Conservation (phyloP, 2,888 invertebrate species). For the Melitaea athalia region DNA sequence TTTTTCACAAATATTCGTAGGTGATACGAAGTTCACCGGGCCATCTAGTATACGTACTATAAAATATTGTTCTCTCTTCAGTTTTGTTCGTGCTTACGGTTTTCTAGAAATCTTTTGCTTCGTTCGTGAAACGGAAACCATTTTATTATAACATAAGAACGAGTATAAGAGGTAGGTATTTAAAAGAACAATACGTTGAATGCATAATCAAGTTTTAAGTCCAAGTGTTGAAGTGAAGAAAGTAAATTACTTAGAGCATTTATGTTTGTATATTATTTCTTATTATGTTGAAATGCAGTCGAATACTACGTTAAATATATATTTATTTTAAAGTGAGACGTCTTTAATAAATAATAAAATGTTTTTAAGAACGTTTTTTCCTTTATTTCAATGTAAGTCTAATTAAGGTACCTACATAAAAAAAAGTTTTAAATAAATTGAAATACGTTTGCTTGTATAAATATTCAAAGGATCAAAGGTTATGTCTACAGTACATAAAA, state of each 20-base stretch:
- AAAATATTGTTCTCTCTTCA: background rate
- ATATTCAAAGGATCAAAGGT: too few relatives aligned
- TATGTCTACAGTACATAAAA: too few relatives aligned
- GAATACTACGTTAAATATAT: background rate
- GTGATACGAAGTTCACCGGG: too few relatives aligned
- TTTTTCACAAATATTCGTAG: too few relatives aligned
- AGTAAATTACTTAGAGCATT: constrained; percentile 16
- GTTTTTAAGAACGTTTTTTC: too few relatives aligned
- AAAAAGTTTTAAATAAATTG: too few relatives aligned
- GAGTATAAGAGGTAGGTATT: constrained; percentile 29
- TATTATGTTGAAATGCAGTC: background rate
- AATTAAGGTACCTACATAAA: too few relatives aligned
- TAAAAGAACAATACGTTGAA: constrained; percentile 39
- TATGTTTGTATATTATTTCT: background rate
- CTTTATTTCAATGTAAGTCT: too few relatives aligned
- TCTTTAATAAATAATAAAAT: too few relatives aligned
- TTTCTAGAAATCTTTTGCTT: constrained; percentile 23
- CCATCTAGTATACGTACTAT: too few relatives aligned
- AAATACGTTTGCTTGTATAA: too few relatives aligned
- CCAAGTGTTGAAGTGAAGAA: constrained; percentile 17
- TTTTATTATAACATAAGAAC: constrained; percentile 34
- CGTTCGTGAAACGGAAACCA: constrained; percentile 29
- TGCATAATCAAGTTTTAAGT: constrained; percentile 31
- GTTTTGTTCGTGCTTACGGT: background rate
- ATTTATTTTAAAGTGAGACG: background rate